Conservation (phyloP, 1,140 invertebrate genomes). For the Apis florea region DNA sequence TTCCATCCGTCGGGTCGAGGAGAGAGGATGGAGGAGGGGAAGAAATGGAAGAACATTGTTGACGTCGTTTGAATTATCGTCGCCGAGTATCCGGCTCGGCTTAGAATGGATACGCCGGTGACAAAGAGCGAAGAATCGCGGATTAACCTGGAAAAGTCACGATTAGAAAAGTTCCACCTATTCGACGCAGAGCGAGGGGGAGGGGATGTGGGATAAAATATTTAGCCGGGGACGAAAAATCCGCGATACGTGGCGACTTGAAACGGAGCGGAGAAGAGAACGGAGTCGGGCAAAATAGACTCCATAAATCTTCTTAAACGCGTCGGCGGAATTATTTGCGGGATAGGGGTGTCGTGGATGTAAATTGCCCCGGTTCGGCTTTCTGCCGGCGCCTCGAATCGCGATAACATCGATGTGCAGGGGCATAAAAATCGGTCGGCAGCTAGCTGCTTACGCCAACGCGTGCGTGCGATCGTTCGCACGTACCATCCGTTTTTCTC, state of each 20-base stretch:
- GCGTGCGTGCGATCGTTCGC: slow-evolving; percentile 10
- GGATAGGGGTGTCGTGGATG: slow-evolving; percentile 7
- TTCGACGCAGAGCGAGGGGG: not conserved
- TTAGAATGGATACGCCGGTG: too few species aligned
- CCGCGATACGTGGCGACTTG: not conserved
- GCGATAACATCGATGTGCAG: slow-evolving; percentile 17
- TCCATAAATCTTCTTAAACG: slow-evolving; percentile 30
- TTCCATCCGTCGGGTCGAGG: too few species aligned
- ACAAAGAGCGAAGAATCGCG: not conserved
- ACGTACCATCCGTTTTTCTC: slow-evolving; percentile 23
- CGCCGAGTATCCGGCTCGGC: too few species aligned
- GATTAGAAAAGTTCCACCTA: not conserved
- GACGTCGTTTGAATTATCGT: too few species aligned
- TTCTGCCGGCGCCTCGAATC: slow-evolving; percentile 10
- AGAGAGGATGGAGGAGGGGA: too few species aligned
- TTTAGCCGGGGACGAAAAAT: not conserved
- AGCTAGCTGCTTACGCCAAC: slow-evolving; percentile 35
- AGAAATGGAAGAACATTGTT: too few species aligned
- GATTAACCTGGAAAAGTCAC: slow-evolving; percentile 5
- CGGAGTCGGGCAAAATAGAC: not conserved
- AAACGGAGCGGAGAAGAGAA: not conserved
- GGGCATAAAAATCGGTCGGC: slow-evolving; percentile 18
- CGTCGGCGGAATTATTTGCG: slow-evolving; percentile 20
- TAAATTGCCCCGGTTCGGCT: slow-evolving; percentile 16
- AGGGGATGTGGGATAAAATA: not conserved